Percentiles rank a stretch among this genome's conserved stretches.
Evolutionary conservation across 2,888 invertebrate genomes (phyloP).

Genomic region (Epinotia brunnichana): DNA sequence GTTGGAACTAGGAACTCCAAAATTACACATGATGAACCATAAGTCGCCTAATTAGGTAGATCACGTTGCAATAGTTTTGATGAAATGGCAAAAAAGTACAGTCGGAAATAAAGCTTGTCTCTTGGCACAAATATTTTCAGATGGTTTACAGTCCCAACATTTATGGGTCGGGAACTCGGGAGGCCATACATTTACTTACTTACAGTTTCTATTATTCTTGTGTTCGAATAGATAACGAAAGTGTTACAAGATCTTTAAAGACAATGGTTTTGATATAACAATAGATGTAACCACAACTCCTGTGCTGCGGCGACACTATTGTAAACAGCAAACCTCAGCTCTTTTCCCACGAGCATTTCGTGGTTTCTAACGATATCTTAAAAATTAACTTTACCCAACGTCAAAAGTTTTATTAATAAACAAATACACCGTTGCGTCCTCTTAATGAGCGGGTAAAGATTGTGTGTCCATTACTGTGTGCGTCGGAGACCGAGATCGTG

Average conservation of each 20-base stretch:
- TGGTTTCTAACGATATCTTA: background rate
- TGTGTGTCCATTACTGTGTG: conserved; percentile 25
- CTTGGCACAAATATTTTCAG: background rate
- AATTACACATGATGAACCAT: no score
- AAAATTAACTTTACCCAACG: conserved; percentile 2
- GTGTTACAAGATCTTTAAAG: conserved; percentile 25
- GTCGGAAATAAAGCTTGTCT: no score
- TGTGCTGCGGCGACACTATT: conserved; percentile 15
- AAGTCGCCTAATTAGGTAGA: no score
- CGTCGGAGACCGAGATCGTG: conserved; percentile 47
- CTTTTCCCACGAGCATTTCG: conserved; percentile 28
- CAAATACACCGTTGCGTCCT: conserved; percentile 33
- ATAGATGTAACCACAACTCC: conserved; percentile 33
- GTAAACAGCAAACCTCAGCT: conserved; percentile 24
- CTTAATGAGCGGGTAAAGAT: conserved; percentile 33
- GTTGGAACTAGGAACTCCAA: no score
- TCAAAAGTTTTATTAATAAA: conserved; percentile 43
- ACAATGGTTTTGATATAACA: conserved; percentile 26
- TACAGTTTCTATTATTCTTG: background rate
- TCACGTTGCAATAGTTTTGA: no score
- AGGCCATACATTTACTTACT: background rate
- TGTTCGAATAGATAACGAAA: conserved; percentile 18
- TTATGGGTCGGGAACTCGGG: background rate
- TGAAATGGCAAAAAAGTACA: no score
- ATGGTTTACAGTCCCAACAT: background rate